Conservation (phyloP, 2,113 vertebrate genomes). For the Otis tarda region DNA sequence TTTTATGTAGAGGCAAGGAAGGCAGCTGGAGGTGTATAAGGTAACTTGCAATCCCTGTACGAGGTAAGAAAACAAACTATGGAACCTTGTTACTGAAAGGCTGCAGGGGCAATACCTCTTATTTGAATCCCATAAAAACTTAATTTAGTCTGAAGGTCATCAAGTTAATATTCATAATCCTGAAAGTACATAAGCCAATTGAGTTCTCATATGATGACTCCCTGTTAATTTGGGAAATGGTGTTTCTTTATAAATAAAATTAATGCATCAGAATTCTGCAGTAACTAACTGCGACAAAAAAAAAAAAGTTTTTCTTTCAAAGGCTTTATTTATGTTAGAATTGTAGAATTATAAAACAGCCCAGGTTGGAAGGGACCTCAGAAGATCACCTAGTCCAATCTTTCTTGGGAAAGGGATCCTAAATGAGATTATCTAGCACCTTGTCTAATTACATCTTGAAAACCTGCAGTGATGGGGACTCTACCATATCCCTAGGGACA, state of each 20-base stretch:
- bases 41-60: not conserved
- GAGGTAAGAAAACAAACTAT: not conserved
- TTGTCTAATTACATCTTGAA: fast-evolving
- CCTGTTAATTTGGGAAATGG: not conserved
- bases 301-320: not conserved
- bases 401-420: not conserved
- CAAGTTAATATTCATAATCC: not conserved
- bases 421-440: not conserved
- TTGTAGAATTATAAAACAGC: not conserved
- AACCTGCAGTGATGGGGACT: not conserved
- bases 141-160: not conserved
- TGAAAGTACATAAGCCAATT: not conserved
- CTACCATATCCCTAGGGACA: fast-evolving
- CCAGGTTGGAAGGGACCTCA: not conserved
- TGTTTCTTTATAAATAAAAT: not conserved
- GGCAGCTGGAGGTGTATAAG: not conserved
- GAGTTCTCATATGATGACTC: not conserved
- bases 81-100: not conserved
- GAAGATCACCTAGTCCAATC: not conserved
- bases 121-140: not conserved
- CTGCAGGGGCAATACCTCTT: not conserved
- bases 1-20: not conserved
- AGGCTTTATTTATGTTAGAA: not conserved
- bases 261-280: not conserved
- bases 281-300: not conserved